Evolutionary conservation across 2,797 vertebrate genomes (phyloP).

Genomic region (Takifugu rubripes): DNA sequence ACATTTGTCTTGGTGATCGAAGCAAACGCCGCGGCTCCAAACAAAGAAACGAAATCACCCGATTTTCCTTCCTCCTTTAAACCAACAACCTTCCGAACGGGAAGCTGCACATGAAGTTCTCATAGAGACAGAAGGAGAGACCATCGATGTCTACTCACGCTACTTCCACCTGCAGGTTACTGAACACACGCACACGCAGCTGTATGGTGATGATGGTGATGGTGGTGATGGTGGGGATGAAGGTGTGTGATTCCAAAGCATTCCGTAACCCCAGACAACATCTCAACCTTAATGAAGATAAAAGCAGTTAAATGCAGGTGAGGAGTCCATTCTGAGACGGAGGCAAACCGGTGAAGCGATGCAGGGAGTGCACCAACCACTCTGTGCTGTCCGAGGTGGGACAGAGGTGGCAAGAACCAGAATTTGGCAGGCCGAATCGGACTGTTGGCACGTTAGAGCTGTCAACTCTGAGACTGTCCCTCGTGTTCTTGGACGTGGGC

Average conservation of each 20-base stretch:
- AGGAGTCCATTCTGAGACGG: background rate
- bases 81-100: background rate
- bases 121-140: background rate
- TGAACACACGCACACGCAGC: background rate
- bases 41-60: too few relatives aligned
- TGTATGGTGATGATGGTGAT: too few relatives aligned
- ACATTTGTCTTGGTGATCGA: too few relatives aligned
- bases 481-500: too few relatives aligned
- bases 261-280: background rate
- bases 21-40: too few relatives aligned
- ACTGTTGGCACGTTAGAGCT: background rate
- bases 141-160: background rate
- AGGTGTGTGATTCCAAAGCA: background rate
- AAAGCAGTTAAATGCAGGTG: background rate
- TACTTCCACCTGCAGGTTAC: background rate
- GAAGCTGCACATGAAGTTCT: background rate
- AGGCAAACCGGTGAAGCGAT: background rate
- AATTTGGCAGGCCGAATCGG: background rate
- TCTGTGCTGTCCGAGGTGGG: background rate
- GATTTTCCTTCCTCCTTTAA: background rate
- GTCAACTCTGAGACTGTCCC: too few relatives aligned
- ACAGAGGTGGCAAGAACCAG: background rate
- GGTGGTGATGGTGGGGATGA: background rate
- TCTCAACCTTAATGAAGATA: background rate
- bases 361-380: background rate